Evolutionary conservation across 2,797 vertebrate genomes (phyloP).

Genomic region (Syngnathus rostellatus): DNA sequence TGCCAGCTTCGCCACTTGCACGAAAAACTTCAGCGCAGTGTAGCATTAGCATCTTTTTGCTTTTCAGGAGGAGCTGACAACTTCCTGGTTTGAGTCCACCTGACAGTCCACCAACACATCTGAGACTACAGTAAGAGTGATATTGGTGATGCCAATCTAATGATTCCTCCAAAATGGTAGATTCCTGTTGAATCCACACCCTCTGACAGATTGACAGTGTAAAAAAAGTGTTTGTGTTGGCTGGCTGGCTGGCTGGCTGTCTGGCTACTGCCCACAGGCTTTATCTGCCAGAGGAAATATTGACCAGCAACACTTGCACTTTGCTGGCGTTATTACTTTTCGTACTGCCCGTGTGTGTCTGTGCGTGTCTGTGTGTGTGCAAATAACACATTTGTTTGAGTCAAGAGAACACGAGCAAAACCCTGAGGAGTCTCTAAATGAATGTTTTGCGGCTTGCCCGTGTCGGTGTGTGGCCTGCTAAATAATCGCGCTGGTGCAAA

Average conservation of each 20-base stretch:
- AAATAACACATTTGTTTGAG: slow-evolving; percentile 20
- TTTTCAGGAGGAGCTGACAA: slow-evolving; percentile 14
- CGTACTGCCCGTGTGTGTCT: slow-evolving; percentile 26
- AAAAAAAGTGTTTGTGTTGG: slow-evolving; percentile 50
- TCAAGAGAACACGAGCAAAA: slow-evolving; percentile 15
- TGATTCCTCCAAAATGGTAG: not conserved
- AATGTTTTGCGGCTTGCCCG: slow-evolving; percentile 7
- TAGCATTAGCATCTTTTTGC: not conserved
- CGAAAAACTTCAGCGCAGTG: not conserved
- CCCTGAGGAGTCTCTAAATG: slow-evolving; percentile 11
- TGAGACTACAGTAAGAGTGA: not conserved
- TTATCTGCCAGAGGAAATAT: slow-evolving; percentile 52
- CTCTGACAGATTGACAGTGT: slow-evolving; percentile 45
- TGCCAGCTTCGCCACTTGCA: no score
- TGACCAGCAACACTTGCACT: slow-evolving; percentile 54
- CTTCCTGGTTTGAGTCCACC: slow-evolving; percentile 2
- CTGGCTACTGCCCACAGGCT: slow-evolving; percentile 45
- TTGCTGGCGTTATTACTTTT: slow-evolving; percentile 53
- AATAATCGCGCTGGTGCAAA: not conserved
- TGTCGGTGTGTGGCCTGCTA: not conserved
- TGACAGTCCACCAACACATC: not conserved
- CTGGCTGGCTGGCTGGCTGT: slow-evolving; percentile 33
- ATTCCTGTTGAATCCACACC: slow-evolving; percentile 25
- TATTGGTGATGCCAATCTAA: not conserved
- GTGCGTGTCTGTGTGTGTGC: slow-evolving; percentile 24